phyloP scores from a whole-genome alignment of 2,888 invertebrate species.

The Coleophora deauratella region DNA sequence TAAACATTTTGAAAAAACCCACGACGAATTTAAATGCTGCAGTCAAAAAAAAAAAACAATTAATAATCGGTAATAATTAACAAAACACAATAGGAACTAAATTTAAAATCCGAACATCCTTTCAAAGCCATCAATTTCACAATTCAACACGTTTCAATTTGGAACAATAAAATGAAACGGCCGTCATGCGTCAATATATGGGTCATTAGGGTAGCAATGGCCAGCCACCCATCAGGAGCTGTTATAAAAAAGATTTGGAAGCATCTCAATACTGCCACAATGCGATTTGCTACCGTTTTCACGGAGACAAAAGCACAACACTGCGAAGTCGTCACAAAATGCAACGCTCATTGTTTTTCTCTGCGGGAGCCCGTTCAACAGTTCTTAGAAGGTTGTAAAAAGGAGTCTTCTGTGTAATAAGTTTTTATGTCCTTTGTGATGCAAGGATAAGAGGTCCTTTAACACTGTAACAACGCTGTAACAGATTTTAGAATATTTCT shows the following conservation, averaged over 20 bases:
- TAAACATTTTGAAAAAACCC: too few relatives aligned
- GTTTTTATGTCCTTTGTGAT: conserved; percentile 43
- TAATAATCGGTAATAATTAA: background rate
- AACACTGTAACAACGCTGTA: conserved; percentile 23
- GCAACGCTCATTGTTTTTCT: conserved; percentile 37
- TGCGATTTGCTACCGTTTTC: conserved; percentile 46
- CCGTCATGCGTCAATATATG: conserved; percentile 34
- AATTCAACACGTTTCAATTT: conserved; percentile 16
- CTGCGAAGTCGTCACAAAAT: conserved; percentile 32
- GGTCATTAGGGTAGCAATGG: conserved; percentile 26
- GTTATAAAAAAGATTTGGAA: background rate
- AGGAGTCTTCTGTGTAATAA: conserved; percentile 33
- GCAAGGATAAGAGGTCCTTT: conserved; percentile 24
- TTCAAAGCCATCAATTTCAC: conserved; percentile 18
- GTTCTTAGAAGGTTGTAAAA: conserved; percentile 36
- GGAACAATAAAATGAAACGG: conserved; percentile 22
- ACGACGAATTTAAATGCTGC: too few relatives aligned
- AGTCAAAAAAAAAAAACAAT: too few relatives aligned
- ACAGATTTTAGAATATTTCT: conserved; percentile 24
- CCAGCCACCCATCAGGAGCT: too few relatives aligned
- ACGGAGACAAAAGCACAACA: conserved; percentile 19
- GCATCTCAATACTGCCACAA: conserved; percentile 26
- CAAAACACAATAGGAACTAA: background rate
- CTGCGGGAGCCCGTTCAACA: conserved; percentile 36
- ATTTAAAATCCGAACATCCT: background rate